Conservation (phyloP, 2,888 invertebrate genomes). For the Caenorhabditis imperialis region DNA sequence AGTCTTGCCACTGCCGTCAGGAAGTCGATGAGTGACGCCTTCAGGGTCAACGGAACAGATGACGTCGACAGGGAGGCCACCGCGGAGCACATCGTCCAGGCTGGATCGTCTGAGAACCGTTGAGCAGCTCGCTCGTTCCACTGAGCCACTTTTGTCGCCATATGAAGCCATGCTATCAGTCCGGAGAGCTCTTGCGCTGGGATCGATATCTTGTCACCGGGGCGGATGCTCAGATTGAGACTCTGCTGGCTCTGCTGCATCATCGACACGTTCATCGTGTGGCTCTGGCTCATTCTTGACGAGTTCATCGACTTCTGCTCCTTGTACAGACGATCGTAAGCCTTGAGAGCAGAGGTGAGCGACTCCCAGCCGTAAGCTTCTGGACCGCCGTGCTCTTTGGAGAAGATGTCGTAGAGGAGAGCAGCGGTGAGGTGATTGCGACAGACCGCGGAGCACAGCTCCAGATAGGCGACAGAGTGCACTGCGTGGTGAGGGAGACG, state of each 20-base stretch:
- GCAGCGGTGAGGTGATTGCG: conserved; percentile 54
- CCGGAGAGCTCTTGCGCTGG: conserved; percentile 62
- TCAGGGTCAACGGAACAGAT: conserved; percentile 60
- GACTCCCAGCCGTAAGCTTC: conserved; percentile 63
- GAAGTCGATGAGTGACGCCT: conserved; percentile 65
- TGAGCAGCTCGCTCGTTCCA: conserved; percentile 54
- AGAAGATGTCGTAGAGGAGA: conserved; percentile 63
- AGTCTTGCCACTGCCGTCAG: conserved; percentile 66
- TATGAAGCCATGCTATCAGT: conserved; percentile 58
- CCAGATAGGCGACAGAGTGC: conserved; percentile 65
- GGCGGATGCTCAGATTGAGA: conserved; percentile 17
- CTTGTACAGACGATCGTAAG: conserved; percentile 58
- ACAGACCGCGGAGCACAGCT: conserved; percentile 61
- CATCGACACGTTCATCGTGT: conserved; percentile 10
- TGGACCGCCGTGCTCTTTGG: conserved; percentile 42
- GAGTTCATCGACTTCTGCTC: conserved; percentile 26
- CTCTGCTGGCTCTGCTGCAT: conserved; percentile 16
- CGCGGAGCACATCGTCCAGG: conserved; percentile 57
- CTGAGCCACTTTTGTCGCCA: conserved; percentile 58
- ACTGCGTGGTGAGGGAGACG: conserved; percentile 61
- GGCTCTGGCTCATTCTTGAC: conserved; percentile 15
- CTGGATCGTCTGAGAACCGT: conserved; percentile 58
- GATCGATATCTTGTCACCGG: conserved; percentile 43
- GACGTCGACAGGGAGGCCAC: conserved; percentile 54
- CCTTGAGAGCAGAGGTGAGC: conserved; percentile 56